Conservation (phyloP, 30 jellyfish, hydroid and myxozoan species). For the Rhopilema esculentum region DNA sequence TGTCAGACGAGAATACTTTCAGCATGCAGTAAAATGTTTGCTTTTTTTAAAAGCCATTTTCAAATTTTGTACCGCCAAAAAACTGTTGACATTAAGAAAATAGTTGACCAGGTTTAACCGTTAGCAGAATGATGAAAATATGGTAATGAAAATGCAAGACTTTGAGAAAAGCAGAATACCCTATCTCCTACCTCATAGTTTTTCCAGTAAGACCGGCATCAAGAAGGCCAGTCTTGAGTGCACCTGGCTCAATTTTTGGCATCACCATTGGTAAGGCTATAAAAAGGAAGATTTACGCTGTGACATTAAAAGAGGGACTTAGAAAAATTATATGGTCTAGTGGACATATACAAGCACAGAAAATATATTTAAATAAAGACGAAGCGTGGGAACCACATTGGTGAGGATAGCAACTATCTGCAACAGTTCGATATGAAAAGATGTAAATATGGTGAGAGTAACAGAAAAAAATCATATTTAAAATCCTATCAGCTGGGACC, state of each 20-base stretch:
- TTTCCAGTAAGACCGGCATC: constrained; percentile 60
- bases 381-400: not conserved
- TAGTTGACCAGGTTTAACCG: no score
- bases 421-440: not conserved
- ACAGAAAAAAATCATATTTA: no score
- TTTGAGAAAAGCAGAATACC: not conserved
- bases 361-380: no score
- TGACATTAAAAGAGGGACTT: not conserved
- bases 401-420: not conserved
- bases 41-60: no score
- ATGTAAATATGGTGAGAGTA: not conserved
- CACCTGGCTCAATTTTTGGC: constrained; percentile 59
- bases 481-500: no score
- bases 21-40: no score
- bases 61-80: no score
- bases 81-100: no score
- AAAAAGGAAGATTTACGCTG: not conserved
- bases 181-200: constrained; percentile 53
- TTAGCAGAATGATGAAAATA: no score
- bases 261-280: constrained; percentile 65
- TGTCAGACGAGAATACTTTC: no score
- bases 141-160: not conserved
- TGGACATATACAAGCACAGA: no score
- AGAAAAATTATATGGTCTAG: no score
- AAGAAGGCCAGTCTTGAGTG: constrained; percentile 61